Evolutionary conservation across 2,113 vertebrate species (phyloP).

Genomic region (Oncorhynchus tshawytscha): DNA sequence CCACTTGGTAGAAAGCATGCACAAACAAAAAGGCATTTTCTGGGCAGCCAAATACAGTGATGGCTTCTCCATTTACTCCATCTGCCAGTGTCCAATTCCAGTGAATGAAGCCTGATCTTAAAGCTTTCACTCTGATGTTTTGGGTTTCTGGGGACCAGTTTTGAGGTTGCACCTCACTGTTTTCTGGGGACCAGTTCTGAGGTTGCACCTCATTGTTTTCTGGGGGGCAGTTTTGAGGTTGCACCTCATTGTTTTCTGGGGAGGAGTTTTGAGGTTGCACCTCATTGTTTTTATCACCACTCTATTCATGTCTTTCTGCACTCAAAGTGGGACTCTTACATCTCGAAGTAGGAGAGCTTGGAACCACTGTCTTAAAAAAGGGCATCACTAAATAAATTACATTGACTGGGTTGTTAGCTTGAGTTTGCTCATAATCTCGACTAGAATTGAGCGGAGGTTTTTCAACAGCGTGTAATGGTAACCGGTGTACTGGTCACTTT

Average conservation of each 20-base stretch:
- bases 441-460: neutral
- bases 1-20: slow-evolving; percentile 41
- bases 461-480: neutral
- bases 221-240: neutral
- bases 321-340: neutral
- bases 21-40: slow-evolving; percentile 35
- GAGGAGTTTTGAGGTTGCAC: neutral
- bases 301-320: neutral
- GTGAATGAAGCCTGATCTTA: neutral
- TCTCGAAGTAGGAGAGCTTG: neutral
- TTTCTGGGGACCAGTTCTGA: neutral
- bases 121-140: neutral
- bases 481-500: neutral
- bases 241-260: neutral
- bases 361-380: neutral
- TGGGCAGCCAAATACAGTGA: slow-evolving; percentile 40
- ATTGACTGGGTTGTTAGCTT: neutral
- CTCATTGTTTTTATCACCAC: too few relatives aligned
- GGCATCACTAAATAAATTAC: too few relatives aligned
- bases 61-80: slow-evolving; percentile 25
- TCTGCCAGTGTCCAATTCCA: slow-evolving; percentile 4
- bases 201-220: too few relatives aligned
- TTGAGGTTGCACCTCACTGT: too few relatives aligned
- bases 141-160: neutral
- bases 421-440: neutral